Base-by-base conservation (phyloP, 2,113 vertebrate genomes). In the Phainopepla nitens region DNA sequence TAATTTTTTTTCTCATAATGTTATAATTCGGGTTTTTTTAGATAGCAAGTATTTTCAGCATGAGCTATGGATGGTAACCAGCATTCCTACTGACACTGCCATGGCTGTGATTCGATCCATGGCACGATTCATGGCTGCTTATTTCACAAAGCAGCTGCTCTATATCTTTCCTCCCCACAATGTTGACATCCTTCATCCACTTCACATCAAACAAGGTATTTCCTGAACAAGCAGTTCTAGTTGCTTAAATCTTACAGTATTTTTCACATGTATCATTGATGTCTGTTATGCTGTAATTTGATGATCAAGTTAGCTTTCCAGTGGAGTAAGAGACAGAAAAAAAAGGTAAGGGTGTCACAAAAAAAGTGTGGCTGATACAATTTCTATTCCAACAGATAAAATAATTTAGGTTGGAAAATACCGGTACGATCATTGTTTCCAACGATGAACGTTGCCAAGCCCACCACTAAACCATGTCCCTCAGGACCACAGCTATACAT, bases 121-220 rank as follows among this genome's bases (percentile, higher is more conserved):
- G 96, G 99, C 98, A 72, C 98, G 99, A 80, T 99, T 99, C 97
- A 99, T 99, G 99, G 99, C 99, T 0, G 98, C 99, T 57, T 99
- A 99, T 89, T 99, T 99, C 97, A 98, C 99, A 91, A 99, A 99
- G 93, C 98, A 98, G 61, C 96, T 96, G 2, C 98, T 99, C 13
- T 98, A 95, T 94, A 94, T 99, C 75, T 97, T 98, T 33, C 99
- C 99, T 1, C 98, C 99, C 5, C 99, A 99, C 93, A 98, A 72
- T 41, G 98, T 99, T 75, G 97, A 96, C 2, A 29, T 98, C 31
- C 96, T 99, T 64, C 98, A 98, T 44, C 98, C 99, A 4, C 95
- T 99, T 61, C 99, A 99, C 85, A 75, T 98, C 35, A 97, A 97
- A 78, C 94, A 96, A 96, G 98, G 99, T 99, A 97, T 86, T 79